Evolutionary conservation across 1,140 invertebrate genomes (phyloP).

Genomic region (Archivesica marissinica): DNA sequence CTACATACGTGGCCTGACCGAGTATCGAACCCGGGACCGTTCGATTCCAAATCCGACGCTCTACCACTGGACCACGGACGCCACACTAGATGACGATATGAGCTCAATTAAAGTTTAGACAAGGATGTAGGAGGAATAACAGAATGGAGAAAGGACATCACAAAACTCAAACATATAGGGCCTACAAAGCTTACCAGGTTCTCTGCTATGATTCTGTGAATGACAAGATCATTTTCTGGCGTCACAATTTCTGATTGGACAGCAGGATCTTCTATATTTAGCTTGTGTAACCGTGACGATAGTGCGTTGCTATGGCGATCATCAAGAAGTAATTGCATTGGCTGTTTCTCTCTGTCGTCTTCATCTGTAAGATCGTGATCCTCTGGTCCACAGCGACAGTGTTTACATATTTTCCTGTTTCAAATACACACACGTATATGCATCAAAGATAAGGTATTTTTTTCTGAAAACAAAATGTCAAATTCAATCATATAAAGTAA

Average conservation of each 20-base stretch:
- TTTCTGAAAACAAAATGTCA: too few relatives aligned
- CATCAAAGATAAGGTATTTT: too few relatives aligned
- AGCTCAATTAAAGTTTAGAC: not conserved
- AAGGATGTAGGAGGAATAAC: not conserved
- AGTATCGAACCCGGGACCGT: not conserved
- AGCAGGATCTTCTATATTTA: slow-evolving; percentile 73
- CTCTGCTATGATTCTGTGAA: slow-evolving; percentile 77
- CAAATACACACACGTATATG: too few relatives aligned
- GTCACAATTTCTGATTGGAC: slow-evolving; percentile 73
- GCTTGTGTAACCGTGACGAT: slow-evolving; percentile 67
- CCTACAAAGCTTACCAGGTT: slow-evolving; percentile 71
- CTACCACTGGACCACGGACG: not conserved
- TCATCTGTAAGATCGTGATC: slow-evolving; percentile 86
- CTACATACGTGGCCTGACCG: too few relatives aligned
- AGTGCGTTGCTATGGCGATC: slow-evolving; percentile 40
- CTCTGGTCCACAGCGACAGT: slow-evolving; percentile 88
- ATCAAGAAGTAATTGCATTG: slow-evolving; percentile 72
- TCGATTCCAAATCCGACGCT: not conserved
- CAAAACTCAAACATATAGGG: not conserved
- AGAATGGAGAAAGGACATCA: not conserved
- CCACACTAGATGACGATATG: not conserved
- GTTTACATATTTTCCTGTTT: slow-evolving; percentile 89
- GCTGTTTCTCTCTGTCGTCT: slow-evolving; percentile 74
- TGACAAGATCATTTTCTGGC: slow-evolving; percentile 77
- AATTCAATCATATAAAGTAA: too few relatives aligned